A percentile compares a stretch with the other conserved stretches of the same genome.
These are phyloP conservation scores for Diadumene lineata DNA, from an alignment of 92 coral and sea anemone genomes.

Conservation along the genomic window DNA sequence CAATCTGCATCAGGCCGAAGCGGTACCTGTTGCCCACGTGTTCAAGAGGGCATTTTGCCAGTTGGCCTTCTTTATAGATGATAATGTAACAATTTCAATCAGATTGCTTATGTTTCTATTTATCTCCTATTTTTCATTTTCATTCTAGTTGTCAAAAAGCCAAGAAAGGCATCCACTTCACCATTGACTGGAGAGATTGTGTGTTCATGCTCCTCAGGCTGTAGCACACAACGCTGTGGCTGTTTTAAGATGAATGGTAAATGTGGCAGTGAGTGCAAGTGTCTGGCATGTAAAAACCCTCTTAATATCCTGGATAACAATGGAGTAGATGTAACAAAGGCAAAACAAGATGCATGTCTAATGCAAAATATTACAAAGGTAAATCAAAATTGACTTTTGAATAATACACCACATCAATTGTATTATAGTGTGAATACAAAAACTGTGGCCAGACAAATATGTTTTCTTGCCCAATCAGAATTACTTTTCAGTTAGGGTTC, in stretches of 20 bases:
- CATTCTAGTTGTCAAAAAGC: constrained; percentile 20
- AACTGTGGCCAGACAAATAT: no score
- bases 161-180: constrained; percentile 15
- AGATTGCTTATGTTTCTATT: not conserved
- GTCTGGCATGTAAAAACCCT: constrained; percentile 58
- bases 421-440: no score
- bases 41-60: no score
- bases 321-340: constrained; percentile 51
- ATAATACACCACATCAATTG: no score
- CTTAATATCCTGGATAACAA: constrained; percentile 53
- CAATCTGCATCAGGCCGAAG: no score
- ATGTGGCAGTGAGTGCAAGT: constrained; percentile 50
- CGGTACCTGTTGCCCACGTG: no score
- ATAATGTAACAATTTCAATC: no score
- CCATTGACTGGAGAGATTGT: constrained; percentile 1
- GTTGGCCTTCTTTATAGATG: no score
- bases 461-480: not conserved
- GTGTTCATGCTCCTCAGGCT: constrained; percentile 62
- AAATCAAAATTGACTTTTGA: not conserved
- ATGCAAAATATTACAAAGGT: constrained; percentile 68
- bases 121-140: not conserved
- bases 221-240: constrained; percentile 50
- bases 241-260: constrained; percentile 39
- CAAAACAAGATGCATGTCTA: constrained; percentile 60
- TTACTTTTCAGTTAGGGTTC: no score